Conservation (phyloP, 2,797 vertebrate genomes). For the Centropyge bicolor region DNA sequence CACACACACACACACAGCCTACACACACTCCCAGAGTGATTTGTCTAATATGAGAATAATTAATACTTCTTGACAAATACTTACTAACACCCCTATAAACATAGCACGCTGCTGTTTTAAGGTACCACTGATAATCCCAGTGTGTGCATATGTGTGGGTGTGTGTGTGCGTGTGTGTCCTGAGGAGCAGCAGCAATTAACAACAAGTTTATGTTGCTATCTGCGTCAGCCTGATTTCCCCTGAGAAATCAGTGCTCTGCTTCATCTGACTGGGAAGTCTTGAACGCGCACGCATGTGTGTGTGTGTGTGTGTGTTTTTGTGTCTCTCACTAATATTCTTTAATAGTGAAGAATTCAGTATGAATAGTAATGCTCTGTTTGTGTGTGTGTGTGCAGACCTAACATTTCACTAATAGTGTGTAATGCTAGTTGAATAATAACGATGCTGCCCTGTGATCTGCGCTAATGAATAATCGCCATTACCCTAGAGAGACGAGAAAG, state of each 20-base stretch:
- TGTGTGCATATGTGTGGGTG: conserved; percentile 27
- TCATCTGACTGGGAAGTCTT: conserved; percentile 68
- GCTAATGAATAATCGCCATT: conserved; percentile 79
- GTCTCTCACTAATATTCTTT: conserved; percentile 48
- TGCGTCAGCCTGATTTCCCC: conserved; percentile 80
- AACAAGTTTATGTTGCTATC: conserved; percentile 75
- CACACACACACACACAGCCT: conserved; percentile 11
- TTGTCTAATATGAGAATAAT: conserved; percentile 68
- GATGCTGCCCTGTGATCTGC: conserved; percentile 74
- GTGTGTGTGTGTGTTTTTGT: conserved; percentile 26
- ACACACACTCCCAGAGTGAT: conserved; percentile 49
- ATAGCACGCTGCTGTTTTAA: conserved; percentile 53
- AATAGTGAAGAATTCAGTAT: conserved; percentile 59
- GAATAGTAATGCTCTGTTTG: conserved; percentile 48
- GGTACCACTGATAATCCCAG: conserved; percentile 45
- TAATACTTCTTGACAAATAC: conserved; percentile 63
- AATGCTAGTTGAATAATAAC: conserved; percentile 76
- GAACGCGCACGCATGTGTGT: conserved; percentile 20
- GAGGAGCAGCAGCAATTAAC: conserved; percentile 74
- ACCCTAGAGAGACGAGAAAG: conserved; percentile 64
- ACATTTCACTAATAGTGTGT: conserved; percentile 69
- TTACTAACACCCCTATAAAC: conserved; percentile 46
- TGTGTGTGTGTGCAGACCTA: conserved; percentile 4
- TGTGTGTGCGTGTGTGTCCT: conserved; percentile 54
- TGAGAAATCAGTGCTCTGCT: conserved; percentile 74